Percentiles rank a stretch among this genome's conserved stretches.
Conservation (phyloP, 2,797 vertebrate genomes). For the Adelosebastes latens region DNA sequence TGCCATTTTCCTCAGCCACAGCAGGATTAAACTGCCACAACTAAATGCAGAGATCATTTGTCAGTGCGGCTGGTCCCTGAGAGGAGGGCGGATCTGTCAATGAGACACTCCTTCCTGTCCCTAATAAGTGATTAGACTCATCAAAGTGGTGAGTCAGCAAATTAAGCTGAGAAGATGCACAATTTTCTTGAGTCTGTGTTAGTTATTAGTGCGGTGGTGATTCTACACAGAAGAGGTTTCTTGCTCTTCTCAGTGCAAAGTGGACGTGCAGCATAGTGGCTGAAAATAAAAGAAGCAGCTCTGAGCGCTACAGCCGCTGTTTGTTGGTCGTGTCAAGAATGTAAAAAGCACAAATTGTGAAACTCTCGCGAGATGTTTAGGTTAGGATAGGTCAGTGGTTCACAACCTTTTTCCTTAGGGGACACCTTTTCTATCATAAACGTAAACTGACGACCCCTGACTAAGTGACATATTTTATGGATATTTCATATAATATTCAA, state of each 20-base stretch:
- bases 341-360: no score
- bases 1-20: conserved; percentile 21
- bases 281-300: not conserved
- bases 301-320: not conserved
- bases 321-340: no score
- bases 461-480: no score
- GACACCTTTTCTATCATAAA: no score
- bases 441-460: no score
- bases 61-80: conserved; percentile 22
- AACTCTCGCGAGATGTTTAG: no score
- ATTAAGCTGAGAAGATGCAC: not conserved
- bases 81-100: conserved; percentile 33
- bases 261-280: not conserved
- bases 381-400: no score
- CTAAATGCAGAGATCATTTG: conserved; percentile 41
- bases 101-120: conserved; percentile 37
- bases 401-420: no score
- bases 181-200: not conserved
- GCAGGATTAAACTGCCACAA: conserved; percentile 50
- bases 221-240: not conserved
- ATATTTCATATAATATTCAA: no score
- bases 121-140: conserved; percentile 43
- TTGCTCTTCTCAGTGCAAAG: not conserved
- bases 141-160: conserved; percentile 39
- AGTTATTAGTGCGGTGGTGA: not conserved